Evolutionary conservation across 1,140 invertebrate species (phyloP), one percentile per base, ranked within the genome.

Genomic region (Capitella teleta): DNA sequence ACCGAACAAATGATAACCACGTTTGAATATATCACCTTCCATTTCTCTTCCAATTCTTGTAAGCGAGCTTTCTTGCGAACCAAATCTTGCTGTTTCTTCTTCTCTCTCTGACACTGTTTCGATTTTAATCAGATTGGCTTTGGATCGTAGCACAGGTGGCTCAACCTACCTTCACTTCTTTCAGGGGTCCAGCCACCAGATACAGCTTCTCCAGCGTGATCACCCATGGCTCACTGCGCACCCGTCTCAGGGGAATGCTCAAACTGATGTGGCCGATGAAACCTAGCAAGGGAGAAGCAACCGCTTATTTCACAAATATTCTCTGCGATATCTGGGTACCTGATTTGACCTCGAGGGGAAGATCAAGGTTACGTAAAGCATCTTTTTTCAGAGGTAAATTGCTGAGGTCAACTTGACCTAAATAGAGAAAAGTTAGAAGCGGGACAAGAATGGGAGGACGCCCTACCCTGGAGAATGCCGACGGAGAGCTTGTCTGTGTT

Each of bases 401-500:
- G 75, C 98, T 94, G 49, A 98, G 74, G 73, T 97, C 51, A 97
- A 88, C 76, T 93, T 87, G 57, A 94, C 94, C 97, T 57, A 38
- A 77, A 72, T 49, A 59, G 49, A 57, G 48, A 49, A 55, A 25
- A 44, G n/a, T n/a, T n/a, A n/a, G 93, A 98, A 97, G 10, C 23
- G 28, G 2, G 26, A 49, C 23, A 23, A 14, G 12, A 10, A 47
- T 19, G 8, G 38, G 36, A 5, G 5, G 36, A 21, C 16, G 36
- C 4, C 12, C 23, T 6, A 95, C 93, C 93, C 76, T 91, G 89
- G 36, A 96, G 73, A 38, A 98, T 73, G 21, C 88, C 93, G 63
- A 98, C 87, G 59, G 91, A 95, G 28, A 98, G 77, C 73, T 98
- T 92, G 72, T 94, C 87, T 12, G 92, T 95, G 71, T 97, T 98